phyloP scores from a whole-genome alignment of 2,888 invertebrate species.

The Petrophora chlorosata region DNA sequence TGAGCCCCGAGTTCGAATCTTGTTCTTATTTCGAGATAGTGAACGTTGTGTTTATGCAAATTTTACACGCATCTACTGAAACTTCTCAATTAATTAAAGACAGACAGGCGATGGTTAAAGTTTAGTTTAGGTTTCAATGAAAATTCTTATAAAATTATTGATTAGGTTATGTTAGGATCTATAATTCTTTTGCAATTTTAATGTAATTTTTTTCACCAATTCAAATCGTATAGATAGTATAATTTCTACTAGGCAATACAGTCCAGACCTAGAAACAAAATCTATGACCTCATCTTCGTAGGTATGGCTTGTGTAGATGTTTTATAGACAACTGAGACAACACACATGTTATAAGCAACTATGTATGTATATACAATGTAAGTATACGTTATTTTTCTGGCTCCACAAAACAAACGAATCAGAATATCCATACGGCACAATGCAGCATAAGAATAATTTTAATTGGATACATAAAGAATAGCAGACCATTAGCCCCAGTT shows the following conservation, averaged over 20 bases:
- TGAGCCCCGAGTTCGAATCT: slow-evolving; percentile 68
- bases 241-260: too few relatives aligned
- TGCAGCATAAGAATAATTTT: slow-evolving; percentile 57
- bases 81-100: slow-evolving; percentile 79
- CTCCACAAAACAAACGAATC: slow-evolving; percentile 2
- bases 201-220: too few relatives aligned
- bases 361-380: too few relatives aligned
- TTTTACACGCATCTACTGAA: slow-evolving; percentile 79
- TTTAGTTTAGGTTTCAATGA: slow-evolving; percentile 8
- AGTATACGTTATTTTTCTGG: not conserved
- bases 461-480: slow-evolving; percentile 72
- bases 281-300: too few relatives aligned
- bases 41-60: slow-evolving; percentile 80
- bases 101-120: slow-evolving; percentile 42
- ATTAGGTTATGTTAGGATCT: too few relatives aligned
- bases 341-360: too few relatives aligned
- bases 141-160: too few relatives aligned
- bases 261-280: too few relatives aligned
- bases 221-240: too few relatives aligned
- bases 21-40: slow-evolving; percentile 75
- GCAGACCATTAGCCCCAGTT: slow-evolving; percentile 64
- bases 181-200: too few relatives aligned
- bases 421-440: slow-evolving; percentile 24
- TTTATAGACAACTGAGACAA: too few relatives aligned
- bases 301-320: too few relatives aligned